A percentile compares a stretch with the other conserved stretches of the same genome.
These are phyloP conservation scores for Cyphomyrus discorhynchus DNA, from an alignment of 2,113 vertebrate genomes.

Conservation along the genomic window DNA sequence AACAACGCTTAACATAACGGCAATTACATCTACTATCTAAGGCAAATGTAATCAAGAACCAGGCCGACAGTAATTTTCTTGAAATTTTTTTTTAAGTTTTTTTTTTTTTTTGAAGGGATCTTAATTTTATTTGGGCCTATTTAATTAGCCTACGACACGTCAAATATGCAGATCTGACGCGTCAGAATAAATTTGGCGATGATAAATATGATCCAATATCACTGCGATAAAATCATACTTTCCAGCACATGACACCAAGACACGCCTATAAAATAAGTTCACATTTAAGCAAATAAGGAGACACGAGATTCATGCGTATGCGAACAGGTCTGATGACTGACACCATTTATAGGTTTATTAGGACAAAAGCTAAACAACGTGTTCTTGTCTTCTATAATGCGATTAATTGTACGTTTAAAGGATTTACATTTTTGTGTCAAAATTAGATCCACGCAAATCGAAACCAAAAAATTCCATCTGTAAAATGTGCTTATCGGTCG, in stretches of 20 bases:
- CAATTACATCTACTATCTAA: background rate
- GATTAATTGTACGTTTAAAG: background rate
- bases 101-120: background rate
- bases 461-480: background rate
- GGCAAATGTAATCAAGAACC: background rate
- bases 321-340: background rate
- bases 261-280: background rate
- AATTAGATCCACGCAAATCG: background rate
- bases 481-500: background rate
- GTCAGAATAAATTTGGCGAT: background rate
- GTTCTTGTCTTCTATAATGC: background rate
- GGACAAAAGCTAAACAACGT: background rate
- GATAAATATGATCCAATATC: background rate
- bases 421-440: background rate
- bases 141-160: background rate
- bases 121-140: background rate
- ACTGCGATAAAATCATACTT: background rate
- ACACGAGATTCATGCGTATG: background rate
- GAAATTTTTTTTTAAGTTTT: background rate
- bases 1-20: background rate
- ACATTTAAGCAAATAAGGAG: background rate
- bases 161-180: background rate
- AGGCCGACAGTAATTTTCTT: background rate
- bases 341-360: background rate
- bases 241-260: background rate